Conservation (phyloP, 2,113 vertebrate genomes). For the Psettodes erumei region DNA sequence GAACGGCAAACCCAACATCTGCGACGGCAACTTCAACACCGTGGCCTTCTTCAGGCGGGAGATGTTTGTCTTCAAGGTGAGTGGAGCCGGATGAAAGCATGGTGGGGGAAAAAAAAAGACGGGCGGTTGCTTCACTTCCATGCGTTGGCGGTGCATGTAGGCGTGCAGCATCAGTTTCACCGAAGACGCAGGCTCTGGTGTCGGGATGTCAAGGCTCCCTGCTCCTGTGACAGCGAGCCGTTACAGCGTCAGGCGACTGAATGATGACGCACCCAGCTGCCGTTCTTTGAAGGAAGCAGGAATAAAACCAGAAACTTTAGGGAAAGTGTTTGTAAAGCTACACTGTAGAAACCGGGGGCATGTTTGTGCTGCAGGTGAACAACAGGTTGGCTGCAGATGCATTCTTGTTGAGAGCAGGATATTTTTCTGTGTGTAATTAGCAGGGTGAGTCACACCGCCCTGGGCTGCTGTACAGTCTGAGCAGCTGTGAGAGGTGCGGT, state of each 20-base stretch:
- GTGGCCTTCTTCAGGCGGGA: conserved; percentile 97
- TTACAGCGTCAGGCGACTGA: too few relatives aligned
- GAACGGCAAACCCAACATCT: conserved; percentile 94
- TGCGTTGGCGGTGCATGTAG: too few relatives aligned
- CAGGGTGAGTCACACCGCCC: conserved; percentile 31
- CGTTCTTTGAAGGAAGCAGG: neutral
- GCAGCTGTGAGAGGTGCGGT: neutral
- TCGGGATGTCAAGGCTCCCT: too few relatives aligned
- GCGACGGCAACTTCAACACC: conserved; percentile 97
- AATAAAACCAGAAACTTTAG: too few relatives aligned
- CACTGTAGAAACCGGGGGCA: neutral
- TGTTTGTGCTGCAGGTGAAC: neutral
- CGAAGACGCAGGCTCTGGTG: too few relatives aligned
- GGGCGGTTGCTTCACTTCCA: too few relatives aligned
- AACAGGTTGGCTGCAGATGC: neutral
- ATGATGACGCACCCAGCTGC: too few relatives aligned
- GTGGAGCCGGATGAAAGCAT: neutral
- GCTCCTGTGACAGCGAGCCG: too few relatives aligned
- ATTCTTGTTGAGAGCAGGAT: neutral
- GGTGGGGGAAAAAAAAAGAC: neutral
- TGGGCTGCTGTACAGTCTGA: conserved; percentile 16
- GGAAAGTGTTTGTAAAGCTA: too few relatives aligned
- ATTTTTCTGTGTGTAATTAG: conserved; percentile 15
- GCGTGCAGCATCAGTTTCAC: too few relatives aligned
- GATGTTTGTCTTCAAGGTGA: conserved; percentile 99